A percentile compares a stretch with the other conserved stretches of the same genome.
phyloP scores from a whole-genome alignment of 1,140 invertebrate species.

The Hormaphis cornu region DNA sequence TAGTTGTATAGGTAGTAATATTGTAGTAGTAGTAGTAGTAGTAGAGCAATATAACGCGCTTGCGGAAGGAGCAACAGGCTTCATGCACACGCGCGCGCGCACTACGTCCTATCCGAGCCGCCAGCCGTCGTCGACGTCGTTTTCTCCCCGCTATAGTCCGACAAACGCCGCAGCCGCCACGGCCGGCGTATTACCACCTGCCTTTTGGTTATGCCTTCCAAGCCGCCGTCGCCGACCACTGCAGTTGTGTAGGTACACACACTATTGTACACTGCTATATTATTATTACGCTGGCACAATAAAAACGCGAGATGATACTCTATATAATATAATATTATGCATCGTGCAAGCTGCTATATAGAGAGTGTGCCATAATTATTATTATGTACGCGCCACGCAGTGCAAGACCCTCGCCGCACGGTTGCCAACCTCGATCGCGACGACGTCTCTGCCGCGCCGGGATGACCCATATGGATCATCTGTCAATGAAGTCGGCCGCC shows the following conservation, averaged over 20 bases:
- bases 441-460: too few relatives aligned
- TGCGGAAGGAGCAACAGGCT: conserved; percentile 29
- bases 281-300: background rate
- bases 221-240: background rate
- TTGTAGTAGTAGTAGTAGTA: too few relatives aligned
- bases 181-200: background rate
- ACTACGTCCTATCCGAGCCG: background rate
- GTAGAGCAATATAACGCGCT: too few relatives aligned
- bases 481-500: too few relatives aligned
- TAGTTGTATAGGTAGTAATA: too few relatives aligned
- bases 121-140: background rate
- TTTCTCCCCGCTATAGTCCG: too few relatives aligned
- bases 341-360: too few relatives aligned
- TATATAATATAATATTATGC: too few relatives aligned
- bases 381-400: background rate
- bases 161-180: background rate
- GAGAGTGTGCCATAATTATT: too few relatives aligned
- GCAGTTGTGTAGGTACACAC: background rate
- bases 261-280: background rate
- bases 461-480: too few relatives aligned
- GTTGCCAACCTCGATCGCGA: too few relatives aligned
- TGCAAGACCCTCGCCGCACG: background rate
- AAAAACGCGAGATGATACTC: background rate
- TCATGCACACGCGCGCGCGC: background rate
- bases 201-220: background rate